These are phyloP conservation scores for Zaprionus camerounensis DNA, from an alignment of 1,140 invertebrate genomes.

Conservation along the genomic window DNA sequence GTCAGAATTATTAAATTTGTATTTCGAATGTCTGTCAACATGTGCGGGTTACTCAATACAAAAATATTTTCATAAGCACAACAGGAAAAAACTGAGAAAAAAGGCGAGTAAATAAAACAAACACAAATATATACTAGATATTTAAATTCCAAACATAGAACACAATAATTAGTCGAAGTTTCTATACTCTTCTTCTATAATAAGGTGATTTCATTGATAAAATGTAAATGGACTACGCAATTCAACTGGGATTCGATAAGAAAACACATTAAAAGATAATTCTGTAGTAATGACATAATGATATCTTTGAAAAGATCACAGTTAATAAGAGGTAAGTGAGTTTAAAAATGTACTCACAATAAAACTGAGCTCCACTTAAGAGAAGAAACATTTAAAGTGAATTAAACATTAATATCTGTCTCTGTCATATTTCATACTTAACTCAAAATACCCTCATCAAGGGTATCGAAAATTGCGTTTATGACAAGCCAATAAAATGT, in stretches of 20 bases:
- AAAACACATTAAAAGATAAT: background rate
- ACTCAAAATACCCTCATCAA: background rate
- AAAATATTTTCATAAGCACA: slow-evolving; percentile 53
- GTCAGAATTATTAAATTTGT: slow-evolving; percentile 23
- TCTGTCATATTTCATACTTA: background rate
- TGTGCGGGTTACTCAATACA: slow-evolving; percentile 59
- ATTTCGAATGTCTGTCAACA: slow-evolving; percentile 24
- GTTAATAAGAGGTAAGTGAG: too few species aligned
- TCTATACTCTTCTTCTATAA: background rate
- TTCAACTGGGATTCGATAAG: background rate
- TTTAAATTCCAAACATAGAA: slow-evolving; percentile 42
- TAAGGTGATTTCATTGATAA: background rate
- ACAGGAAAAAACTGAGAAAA: slow-evolving; percentile 21
- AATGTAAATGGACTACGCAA: background rate
- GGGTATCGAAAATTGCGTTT: background rate
- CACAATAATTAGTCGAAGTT: background rate
- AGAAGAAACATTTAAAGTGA: background rate
- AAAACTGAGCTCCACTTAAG: too few species aligned
- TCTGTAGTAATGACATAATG: too few species aligned
- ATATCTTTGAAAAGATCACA: too few species aligned
- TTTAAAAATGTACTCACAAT: too few species aligned
- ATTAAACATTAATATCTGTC: background rate
- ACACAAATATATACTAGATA: slow-evolving; percentile 31
- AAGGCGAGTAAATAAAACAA: slow-evolving; percentile 42
- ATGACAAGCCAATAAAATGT: slow-evolving; percentile 76